Conservation (phyloP, 2,113 vertebrate species). For the Alethe diademata region DNA sequence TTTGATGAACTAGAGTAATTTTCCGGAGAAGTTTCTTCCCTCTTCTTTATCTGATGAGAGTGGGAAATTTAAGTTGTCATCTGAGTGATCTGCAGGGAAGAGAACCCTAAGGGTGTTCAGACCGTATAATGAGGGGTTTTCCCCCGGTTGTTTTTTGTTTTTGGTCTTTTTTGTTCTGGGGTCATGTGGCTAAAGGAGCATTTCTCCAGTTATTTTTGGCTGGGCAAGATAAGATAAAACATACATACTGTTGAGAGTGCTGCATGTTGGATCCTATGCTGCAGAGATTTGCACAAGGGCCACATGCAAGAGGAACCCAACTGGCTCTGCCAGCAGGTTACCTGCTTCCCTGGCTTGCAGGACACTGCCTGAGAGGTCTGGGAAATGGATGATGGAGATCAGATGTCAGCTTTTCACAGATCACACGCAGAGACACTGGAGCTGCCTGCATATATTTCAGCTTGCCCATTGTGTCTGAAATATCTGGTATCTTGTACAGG, state of each 20-base stretch:
- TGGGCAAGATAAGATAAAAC: background rate
- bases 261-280: background rate
- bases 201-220: background rate
- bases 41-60: background rate
- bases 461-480: background rate
- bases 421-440: background rate
- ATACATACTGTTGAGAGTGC: background rate
- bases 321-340: background rate
- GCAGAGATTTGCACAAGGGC: background rate
- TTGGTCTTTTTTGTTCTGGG: background rate
- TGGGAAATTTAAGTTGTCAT: background rate
- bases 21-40: background rate
- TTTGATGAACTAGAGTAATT: background rate
- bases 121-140: fast-evolving
- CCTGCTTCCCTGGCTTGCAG: background rate
- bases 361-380: background rate
- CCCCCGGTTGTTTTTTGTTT: background rate
- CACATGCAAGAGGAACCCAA: background rate
- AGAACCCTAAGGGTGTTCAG: background rate
- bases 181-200: background rate
- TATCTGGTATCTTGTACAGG: background rate
- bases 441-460: background rate
- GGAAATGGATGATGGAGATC: background rate
- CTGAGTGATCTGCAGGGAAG: background rate
- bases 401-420: background rate